These are phyloP conservation scores for Ptilonorhynchus violaceus DNA, from an alignment of 2,113 vertebrate genomes.

Conservation along the genomic window DNA sequence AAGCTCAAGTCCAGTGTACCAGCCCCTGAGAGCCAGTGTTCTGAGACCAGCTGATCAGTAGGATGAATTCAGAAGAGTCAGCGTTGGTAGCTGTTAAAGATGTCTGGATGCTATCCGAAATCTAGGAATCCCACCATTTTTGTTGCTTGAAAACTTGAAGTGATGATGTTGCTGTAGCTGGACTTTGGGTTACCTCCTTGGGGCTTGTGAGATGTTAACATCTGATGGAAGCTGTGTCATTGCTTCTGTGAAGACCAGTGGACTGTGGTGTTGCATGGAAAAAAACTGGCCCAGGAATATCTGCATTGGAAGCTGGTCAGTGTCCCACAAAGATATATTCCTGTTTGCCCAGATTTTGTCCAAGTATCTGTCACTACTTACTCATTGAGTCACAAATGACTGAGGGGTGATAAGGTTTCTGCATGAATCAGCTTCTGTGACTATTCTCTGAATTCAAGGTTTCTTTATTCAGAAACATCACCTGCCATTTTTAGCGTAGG, in stretches of 20 bases:
- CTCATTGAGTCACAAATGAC: background rate
- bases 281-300: background rate
- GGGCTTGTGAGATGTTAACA: background rate
- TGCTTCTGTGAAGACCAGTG: background rate
- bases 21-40: background rate
- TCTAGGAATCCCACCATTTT: background rate
- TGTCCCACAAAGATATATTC: background rate
- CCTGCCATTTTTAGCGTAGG: background rate
- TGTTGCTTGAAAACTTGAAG: background rate
- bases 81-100: background rate
- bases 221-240: background rate
- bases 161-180: background rate
- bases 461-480: background rate
- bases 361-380: background rate
- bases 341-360: background rate
- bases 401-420: background rate
- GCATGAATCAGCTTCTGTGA: background rate
- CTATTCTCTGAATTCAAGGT: background rate
- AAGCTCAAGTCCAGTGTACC: background rate
- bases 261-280: background rate
- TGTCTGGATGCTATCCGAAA: fast-evolving
- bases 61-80: background rate
- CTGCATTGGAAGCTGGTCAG: background rate
- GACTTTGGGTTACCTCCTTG: background rate
- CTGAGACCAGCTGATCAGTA: background rate